Base-by-base conservation (phyloP, 1,140 invertebrate species). In the Leucophenga varia region DNA sequence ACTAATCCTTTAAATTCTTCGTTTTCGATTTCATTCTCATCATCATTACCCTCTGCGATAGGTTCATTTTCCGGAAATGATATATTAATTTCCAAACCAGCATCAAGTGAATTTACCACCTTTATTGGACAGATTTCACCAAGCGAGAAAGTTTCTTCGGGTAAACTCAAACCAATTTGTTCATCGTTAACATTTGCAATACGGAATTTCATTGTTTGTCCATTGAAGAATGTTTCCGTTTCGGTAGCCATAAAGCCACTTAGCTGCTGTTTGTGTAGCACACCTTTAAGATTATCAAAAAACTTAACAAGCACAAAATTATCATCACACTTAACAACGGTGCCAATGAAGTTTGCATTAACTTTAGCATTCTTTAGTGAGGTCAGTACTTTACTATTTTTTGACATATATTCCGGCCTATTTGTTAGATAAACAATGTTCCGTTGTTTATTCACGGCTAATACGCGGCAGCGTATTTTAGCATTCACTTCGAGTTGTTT, bases 201-300 rank as follows among this genome's bases (percentile, higher is more conserved):
- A 2, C 69, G 67, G 28, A 75, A 74, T 36, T 64, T 59, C 8
- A 59, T 57, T 18, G 84, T 81, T 71, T 86, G 81, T 25, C 86
- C 86, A 7, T 79, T 49, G 28, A 80, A 78, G 57, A 84, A 84
- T 14, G 76, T 72, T 48, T 78, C 71, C 45, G 76, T 20, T 45
- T 80, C 59, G 49, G 74, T 55, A 12, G 50, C 51, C 1, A 80
- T 47, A 0, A 76, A 75, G 18, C 79, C 61, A 36, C 77, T 78
- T 1, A 85, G 72, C 42, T 79, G 76, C 3, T 76, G 64, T 1
- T 67, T 74, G 21, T 82, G 78, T 2, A 88, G 63, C 50, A 79
- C 79, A 2, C 83, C 85, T 43, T 75, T 79, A 2, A 84, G 63
- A 40, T 81, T 77, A 34, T 77, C 79, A 57, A 83, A 85, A 70